Evolutionary conservation across 2,113 vertebrate genomes (phyloP).

Genomic region (Engraulis encrasicolus): DNA sequence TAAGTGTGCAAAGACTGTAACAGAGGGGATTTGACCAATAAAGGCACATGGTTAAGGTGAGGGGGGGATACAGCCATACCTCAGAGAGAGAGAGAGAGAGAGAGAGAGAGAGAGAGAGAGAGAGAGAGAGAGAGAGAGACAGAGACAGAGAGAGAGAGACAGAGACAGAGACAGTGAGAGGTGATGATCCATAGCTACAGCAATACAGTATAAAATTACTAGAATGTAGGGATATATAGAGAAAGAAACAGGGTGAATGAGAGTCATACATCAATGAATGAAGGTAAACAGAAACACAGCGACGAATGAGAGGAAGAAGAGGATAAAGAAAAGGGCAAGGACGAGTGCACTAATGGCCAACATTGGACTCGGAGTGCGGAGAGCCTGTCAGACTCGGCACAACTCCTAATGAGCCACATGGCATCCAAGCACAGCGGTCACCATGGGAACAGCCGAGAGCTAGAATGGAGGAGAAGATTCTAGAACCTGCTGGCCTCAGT

Average conservation of each 20-base stretch:
- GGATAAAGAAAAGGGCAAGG: slow-evolving; percentile 5
- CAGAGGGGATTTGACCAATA: neutral
- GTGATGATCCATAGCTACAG: neutral
- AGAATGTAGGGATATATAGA: neutral
- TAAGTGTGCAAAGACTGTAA: neutral
- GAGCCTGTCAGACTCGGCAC: neutral
- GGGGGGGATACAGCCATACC: no score
- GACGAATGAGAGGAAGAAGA: neutral
- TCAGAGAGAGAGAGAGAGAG: neutral
- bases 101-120: slow-evolving; percentile 14
- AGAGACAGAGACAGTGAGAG: neutral
- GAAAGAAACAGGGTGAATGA: neutral
- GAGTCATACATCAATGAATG: no score
- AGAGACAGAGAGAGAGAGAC: neutral
- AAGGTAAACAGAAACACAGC: neutral
- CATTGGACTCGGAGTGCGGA: neutral
- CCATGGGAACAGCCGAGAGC: slow-evolving; percentile 6
- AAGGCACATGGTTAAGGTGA: neutral
- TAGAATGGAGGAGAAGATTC: neutral
- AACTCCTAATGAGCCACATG: neutral
- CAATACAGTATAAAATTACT: neutral
- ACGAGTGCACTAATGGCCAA: slow-evolving; percentile 12
- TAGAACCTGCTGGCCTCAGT: neutral
- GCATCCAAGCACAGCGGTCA: slow-evolving; percentile 7
- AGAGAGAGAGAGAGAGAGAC: neutral